phyloP scores from a whole-genome alignment of 2,888 invertebrate species.

The Trisateles emortualis region DNA sequence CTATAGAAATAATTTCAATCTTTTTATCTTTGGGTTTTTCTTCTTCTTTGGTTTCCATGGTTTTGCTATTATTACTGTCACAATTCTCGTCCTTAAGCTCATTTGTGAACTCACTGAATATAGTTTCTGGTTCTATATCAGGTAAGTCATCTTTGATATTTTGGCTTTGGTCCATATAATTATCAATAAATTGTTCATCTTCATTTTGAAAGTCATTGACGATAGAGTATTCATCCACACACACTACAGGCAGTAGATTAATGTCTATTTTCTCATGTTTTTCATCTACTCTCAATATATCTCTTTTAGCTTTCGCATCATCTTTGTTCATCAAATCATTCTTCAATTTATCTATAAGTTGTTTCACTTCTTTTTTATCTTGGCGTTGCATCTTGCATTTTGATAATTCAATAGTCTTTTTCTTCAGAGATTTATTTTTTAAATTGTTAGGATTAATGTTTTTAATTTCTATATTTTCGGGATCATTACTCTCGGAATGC shows the following conservation, averaged over 20 bases:
- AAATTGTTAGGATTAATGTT: conserved; percentile 3
- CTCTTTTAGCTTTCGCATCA: conserved; percentile 6
- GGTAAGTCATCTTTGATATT: background rate
- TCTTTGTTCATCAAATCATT: conserved; percentile 7
- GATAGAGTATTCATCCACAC: conserved; percentile 9
- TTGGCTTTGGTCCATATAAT: background rate
- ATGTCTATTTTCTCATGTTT: no score
- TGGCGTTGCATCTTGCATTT: no score
- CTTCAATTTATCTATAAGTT: conserved; percentile 7
- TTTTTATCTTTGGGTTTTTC: conserved; percentile 6
- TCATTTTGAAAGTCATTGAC: conserved; percentile 1
- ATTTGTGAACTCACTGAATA: background rate
- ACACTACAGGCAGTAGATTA: conserved; percentile 10
- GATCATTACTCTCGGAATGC: background rate
- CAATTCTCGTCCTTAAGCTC: no score
- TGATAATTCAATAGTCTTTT: no score
- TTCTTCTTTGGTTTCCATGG: no score
- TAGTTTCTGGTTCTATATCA: background rate
- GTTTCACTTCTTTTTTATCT: conserved; percentile 6
- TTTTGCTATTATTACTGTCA: no score
- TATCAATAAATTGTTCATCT: background rate
- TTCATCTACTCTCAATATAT: conserved; percentile 6
- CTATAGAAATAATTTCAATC: conserved; percentile 9
- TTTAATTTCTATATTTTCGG: background rate
- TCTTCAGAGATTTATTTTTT: conserved; percentile 7